Evolutionary conservation across 1,140 invertebrate species (phyloP).

Genomic region (Drosophila micromelanica): DNA sequence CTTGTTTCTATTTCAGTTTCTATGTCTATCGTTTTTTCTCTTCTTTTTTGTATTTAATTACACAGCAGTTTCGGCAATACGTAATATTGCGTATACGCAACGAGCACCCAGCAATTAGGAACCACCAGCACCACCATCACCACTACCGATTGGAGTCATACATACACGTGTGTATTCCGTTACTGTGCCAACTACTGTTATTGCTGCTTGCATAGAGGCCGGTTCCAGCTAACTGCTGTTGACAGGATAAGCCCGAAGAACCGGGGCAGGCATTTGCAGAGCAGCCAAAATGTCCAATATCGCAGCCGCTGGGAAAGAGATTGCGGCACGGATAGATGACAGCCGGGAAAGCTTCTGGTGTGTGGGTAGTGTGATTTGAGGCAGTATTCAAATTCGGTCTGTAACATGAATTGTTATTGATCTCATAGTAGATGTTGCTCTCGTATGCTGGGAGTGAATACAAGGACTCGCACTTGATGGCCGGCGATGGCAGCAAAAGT

Average conservation of each 20-base stretch:
- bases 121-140: slow-evolving; percentile 10
- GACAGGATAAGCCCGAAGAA: not conserved
- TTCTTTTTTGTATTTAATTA: slow-evolving; percentile 14
- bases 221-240: slow-evolving; percentile 3
- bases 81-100: slow-evolving; percentile 68
- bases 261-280: slow-evolving; percentile 9
- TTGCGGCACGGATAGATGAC: slow-evolving; percentile 79
- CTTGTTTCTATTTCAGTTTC: not conserved
- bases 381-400: slow-evolving; percentile 65
- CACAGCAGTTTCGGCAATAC: slow-evolving; percentile 54
- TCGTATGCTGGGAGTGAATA: slow-evolving; percentile 44
- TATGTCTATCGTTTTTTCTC: not conserved
- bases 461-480: slow-evolving; percentile 66
- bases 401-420: slow-evolving; percentile 74
- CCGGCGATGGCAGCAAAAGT: slow-evolving; percentile 30
- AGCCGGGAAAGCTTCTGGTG: slow-evolving; percentile 37
- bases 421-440: slow-evolving; percentile 57
- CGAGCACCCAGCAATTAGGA: slow-evolving; percentile 51
- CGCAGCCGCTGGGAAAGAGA: slow-evolving; percentile 79
- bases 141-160: slow-evolving; percentile 46
- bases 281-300: slow-evolving; percentile 69
- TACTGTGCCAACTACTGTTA: slow-evolving; percentile 41
- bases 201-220: not conserved
- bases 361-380: slow-evolving; percentile 1
- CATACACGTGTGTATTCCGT: slow-evolving; percentile 63